Percentiles rank a stretch among this genome's conserved stretches.
phyloP scores from a whole-genome alignment of 2,888 invertebrate genomes.

The Argyresthia albistria region DNA sequence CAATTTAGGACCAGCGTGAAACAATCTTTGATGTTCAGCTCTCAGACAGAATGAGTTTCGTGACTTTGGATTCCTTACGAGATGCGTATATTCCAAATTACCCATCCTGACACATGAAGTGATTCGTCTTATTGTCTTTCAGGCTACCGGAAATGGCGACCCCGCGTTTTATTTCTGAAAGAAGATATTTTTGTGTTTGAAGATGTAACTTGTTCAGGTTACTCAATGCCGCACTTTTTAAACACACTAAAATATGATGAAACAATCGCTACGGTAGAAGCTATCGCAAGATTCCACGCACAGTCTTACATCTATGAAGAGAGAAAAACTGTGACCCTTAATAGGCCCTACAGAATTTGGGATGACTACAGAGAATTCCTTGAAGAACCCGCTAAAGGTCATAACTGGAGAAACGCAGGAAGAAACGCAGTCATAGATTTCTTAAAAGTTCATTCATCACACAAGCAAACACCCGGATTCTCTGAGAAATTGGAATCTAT shows the following conservation, averaged over 20 bases:
- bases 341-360: constrained; percentile 43
- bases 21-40: too few relatives aligned
- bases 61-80: neutral
- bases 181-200: constrained; percentile 53
- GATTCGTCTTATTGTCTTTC: constrained; percentile 9
- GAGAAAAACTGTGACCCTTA: constrained; percentile 34
- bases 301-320: constrained; percentile 60
- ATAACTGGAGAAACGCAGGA: constrained; percentile 44
- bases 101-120: neutral
- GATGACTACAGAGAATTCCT: constrained; percentile 42
- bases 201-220: constrained; percentile 40
- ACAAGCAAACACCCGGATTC: constrained; percentile 29
- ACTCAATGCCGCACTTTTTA: constrained; percentile 35
- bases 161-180: constrained; percentile 29
- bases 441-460: constrained; percentile 39
- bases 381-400: constrained; percentile 14
- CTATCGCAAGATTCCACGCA: constrained; percentile 64
- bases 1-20: too few relatives aligned
- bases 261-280: constrained; percentile 43
- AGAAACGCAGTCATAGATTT: constrained; percentile 44
- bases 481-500: constrained; percentile 22
- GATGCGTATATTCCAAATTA: too few relatives aligned
- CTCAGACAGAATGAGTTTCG: neutral
- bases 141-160: constrained; percentile 44
- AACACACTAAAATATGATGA: constrained; percentile 40